Evolutionary conservation across 2,888 invertebrate genomes (phyloP).

Genomic region (Panzeria rudis): DNA sequence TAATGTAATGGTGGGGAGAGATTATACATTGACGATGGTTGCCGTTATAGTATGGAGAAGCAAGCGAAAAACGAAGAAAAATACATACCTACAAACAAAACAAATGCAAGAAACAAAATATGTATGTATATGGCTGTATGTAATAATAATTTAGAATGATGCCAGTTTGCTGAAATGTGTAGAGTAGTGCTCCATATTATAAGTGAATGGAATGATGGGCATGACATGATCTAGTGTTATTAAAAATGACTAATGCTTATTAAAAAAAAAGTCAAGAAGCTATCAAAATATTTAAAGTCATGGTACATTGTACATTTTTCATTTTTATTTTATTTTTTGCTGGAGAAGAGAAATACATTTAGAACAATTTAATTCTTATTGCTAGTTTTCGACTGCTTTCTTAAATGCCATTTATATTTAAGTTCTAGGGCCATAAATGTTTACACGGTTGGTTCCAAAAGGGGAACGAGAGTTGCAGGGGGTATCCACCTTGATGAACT

Average conservation of each 20-base stretch:
- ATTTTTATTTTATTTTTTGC: too few relatives aligned
- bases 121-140: too few relatives aligned
- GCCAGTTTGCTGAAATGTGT: conserved; percentile 8
- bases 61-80: neutral
- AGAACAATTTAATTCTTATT: too few relatives aligned
- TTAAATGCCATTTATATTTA: too few relatives aligned
- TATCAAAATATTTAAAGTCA: too few relatives aligned
- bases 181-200: neutral
- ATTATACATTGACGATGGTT: neutral
- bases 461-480: too few relatives aligned
- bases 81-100: conserved; percentile 24
- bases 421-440: too few relatives aligned
- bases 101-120: neutral
- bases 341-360: too few relatives aligned
- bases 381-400: too few relatives aligned
- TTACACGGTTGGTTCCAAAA: too few relatives aligned
- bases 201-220: neutral
- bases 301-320: too few relatives aligned
- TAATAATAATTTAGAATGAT: conserved; percentile 10
- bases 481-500: too few relatives aligned
- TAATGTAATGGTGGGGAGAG: neutral
- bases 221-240: neutral
- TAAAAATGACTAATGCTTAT: neutral
- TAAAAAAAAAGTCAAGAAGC: neutral
- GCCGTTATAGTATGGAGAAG: neutral